Conservation (phyloP, 2,113 vertebrate genomes). For the Muntiacus reevesi region DNA sequence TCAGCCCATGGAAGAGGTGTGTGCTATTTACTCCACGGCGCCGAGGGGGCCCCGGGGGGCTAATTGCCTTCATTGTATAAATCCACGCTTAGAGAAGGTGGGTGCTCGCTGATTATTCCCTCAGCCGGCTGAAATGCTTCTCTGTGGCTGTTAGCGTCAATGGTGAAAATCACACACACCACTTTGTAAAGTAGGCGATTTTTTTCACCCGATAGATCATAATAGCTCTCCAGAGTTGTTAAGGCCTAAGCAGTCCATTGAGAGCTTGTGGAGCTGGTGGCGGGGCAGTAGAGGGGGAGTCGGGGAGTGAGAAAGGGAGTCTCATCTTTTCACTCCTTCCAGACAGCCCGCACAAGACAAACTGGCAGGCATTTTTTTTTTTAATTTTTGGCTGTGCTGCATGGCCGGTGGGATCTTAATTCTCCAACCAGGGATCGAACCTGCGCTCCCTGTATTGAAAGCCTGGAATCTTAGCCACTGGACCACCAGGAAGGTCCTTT, state of each 20-base stretch:
- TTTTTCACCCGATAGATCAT: slow-evolving; percentile 5
- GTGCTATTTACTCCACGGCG: fast-evolving
- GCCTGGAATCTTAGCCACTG: background rate
- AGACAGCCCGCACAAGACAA: background rate
- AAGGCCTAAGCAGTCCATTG: background rate
- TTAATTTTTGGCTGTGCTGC: background rate
- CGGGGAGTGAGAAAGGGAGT: background rate
- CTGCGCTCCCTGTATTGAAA: background rate
- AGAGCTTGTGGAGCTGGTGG: background rate
- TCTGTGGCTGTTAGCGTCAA: background rate
- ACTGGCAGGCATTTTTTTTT: background rate
- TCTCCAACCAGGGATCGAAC: background rate
- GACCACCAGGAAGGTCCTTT: background rate
- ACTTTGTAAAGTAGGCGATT: background rate
- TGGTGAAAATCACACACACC: background rate
- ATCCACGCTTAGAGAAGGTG: background rate
- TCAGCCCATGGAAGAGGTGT: fast-evolving
- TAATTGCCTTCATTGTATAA: background rate
- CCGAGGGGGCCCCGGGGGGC: background rate
- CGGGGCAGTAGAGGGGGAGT: fast-evolving
- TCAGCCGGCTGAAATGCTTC: background rate
- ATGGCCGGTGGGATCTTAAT: background rate
- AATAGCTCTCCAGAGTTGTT: slow-evolving; percentile 30
- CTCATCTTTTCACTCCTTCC: background rate
- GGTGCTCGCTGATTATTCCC: background rate